Evolutionary conservation across 2,797 vertebrate species (phyloP), one percentile per base, ranked within the genome.

Genomic region (Phalloptychus januarius): DNA sequence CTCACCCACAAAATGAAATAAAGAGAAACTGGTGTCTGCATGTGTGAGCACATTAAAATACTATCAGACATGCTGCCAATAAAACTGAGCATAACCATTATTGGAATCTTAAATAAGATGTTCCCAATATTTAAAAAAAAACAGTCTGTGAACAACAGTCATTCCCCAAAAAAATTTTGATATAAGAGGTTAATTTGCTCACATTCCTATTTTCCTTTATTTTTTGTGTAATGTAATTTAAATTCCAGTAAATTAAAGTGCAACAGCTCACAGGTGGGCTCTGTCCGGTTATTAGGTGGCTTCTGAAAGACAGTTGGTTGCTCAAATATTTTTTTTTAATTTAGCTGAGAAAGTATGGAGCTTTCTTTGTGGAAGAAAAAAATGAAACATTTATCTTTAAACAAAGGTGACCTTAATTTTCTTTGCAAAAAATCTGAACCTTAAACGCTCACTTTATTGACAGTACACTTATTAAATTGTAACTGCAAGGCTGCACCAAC

Each of bases 191-290:
- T 46, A 10, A 71, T 54, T 31, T 70, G 72, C 20, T 4, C 10
- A 38, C 20, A 12, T 67, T 67, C 2, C 10, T 38, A 20, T 38
- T 67, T 25, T 67, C 20, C 18, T 67, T 25, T 2, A 23, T 38
- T 74, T 42, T 74, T 5, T 20, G 38, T 65, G 5, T 72, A 2
- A 7, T 25, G 33, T 48, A 11, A 82, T 69, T 42, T 79, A 7
- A 12, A 71, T 48, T 75, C 25, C 15, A 74, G 10, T 40, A 48
- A 36, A 40, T 76, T 61, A 72, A 80, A 87, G 36, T 31, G 67
- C 79, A 74, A 74, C 42, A 77, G 63, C 28, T 31, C 54, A 58
- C 54, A 58, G 54, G 11, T 58, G 1, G 12, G 18, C 13, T 63
- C 13, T 61, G 54, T 11, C 13, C 28, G 0, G 12, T 31, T 0